A percentile compares a stretch with the other conserved stretches of the same genome.
Evolutionary conservation across 2,888 invertebrate genomes (phyloP).

Genomic region (Blastobasis lacticolella): DNA sequence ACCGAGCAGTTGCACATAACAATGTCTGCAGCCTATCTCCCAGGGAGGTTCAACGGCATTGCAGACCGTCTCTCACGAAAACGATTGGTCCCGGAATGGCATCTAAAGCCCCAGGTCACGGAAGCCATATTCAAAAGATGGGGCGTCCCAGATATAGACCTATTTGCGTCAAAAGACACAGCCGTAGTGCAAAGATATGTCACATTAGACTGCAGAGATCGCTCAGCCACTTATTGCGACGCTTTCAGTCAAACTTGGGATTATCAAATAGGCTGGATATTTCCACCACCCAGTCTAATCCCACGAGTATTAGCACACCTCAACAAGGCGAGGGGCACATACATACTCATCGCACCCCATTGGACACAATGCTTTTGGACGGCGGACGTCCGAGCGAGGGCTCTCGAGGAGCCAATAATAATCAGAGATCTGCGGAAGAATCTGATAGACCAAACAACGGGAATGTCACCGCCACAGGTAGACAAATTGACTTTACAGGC

Average conservation of each 20-base stretch:
- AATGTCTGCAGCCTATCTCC: conserved; percentile 11
- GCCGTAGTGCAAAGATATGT: conserved; percentile 9
- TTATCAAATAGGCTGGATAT: conserved; percentile 20
- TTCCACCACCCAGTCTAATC: conserved; percentile 24
- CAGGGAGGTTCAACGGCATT: conserved; percentile 13
- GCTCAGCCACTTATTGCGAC: not conserved
- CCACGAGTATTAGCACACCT: conserved; percentile 22
- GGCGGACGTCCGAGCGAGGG: conserved; percentile 16
- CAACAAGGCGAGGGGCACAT: conserved; percentile 12
- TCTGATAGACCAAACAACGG: conserved; percentile 11
- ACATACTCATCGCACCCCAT: conserved; percentile 6
- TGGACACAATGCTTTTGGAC: conserved; percentile 10
- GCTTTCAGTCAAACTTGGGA: conserved; percentile 21
- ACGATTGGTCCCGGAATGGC: conserved; percentile 15
- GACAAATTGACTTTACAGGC: conserved; percentile 10
- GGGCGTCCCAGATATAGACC: conserved; percentile 13
- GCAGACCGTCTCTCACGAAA: conserved; percentile 13
- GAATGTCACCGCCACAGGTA: conserved; percentile 8
- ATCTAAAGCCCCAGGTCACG: conserved; percentile 10
- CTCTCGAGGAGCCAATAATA: conserved; percentile 6
- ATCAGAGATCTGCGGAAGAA: conserved; percentile 6
- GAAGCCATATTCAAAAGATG: conserved; percentile 11
- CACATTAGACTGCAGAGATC: not conserved
- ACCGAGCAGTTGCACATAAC: conserved; percentile 6
- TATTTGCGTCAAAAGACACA: conserved; percentile 12